A percentile compares a stretch with the other conserved stretches of the same genome.
These are phyloP conservation scores for Ameiurus melas DNA, from an alignment of 2,113 vertebrate species.

Conservation along the genomic window DNA sequence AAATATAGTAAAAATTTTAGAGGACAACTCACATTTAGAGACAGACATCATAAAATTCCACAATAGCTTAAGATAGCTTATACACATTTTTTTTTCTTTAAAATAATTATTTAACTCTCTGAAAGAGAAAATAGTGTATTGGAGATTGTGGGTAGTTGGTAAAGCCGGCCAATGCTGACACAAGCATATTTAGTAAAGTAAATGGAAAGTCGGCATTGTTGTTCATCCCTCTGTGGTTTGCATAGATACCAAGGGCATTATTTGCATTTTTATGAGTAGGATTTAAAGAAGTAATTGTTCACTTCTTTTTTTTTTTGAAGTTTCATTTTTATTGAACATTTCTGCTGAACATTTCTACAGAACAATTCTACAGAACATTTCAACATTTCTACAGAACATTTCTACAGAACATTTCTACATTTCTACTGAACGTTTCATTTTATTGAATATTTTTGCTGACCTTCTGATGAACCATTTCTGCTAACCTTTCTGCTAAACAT, in stretches of 20 bases:
- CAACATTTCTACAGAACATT: no score
- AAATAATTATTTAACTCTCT: neutral
- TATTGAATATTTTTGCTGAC: no score
- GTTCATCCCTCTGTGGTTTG: neutral
- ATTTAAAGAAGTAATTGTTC: neutral
- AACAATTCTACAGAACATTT: no score
- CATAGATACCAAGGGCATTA: neutral
- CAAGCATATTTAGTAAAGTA: conserved; percentile 26
- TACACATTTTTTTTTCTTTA: neutral
- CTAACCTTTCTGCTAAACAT: no score
- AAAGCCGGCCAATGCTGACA: conserved; percentile 31
- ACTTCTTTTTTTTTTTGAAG: no score
- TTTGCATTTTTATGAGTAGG: conserved; percentile 22
- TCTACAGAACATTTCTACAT: no score
- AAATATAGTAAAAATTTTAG: neutral
- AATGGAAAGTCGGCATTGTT: neutral
- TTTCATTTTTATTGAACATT: no score
- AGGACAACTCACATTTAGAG: neutral
- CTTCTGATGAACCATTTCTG: no score
- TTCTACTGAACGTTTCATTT: no score
- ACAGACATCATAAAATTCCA: neutral
- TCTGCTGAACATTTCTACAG: no score
- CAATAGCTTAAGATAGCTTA: neutral
- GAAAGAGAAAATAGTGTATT: neutral
- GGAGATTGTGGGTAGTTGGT: neutral